Percentiles rank a stretch among this genome's conserved stretches.
Conservation (phyloP, 2,888 invertebrate species). For the Schizaphis graminum region DNA sequence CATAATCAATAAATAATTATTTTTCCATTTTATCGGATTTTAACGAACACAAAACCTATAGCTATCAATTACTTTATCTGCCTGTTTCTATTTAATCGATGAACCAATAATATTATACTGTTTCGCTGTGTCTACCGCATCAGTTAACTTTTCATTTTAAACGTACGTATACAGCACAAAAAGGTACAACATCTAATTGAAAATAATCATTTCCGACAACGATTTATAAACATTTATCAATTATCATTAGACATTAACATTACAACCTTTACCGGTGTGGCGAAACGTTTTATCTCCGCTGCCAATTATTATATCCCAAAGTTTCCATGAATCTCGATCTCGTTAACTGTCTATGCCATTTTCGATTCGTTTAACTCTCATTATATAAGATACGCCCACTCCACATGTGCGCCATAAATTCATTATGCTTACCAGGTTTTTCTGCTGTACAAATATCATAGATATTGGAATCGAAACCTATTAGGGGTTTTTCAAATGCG, state of each 20-base stretch:
- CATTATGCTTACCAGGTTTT: not conserved
- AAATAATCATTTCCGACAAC: not conserved
- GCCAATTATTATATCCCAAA: not conserved
- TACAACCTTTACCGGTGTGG: not conserved
- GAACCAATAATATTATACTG: not conserved
- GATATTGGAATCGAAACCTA: not conserved
- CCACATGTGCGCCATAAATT: not conserved
- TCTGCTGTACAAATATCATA: not conserved
- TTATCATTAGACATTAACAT: not conserved
- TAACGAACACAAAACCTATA: not conserved
- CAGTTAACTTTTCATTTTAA: not conserved
- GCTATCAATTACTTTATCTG: not conserved
- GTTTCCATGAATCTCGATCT: not conserved
- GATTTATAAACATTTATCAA: not conserved
- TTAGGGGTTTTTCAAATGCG: not conserved
- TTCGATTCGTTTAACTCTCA: not conserved
- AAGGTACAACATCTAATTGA: not conserved
- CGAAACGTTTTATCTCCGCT: not conserved
- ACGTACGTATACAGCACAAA: not conserved
- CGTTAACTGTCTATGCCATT: not conserved
- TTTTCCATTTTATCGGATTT: not conserved
- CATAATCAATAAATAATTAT: not conserved
- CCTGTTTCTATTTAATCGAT: too few species aligned
- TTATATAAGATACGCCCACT: not conserved
- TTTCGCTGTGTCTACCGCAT: not conserved